These are phyloP conservation scores for Erythrocercus mccallii DNA, from an alignment of 2,113 vertebrate species.

Conservation along the genomic window DNA sequence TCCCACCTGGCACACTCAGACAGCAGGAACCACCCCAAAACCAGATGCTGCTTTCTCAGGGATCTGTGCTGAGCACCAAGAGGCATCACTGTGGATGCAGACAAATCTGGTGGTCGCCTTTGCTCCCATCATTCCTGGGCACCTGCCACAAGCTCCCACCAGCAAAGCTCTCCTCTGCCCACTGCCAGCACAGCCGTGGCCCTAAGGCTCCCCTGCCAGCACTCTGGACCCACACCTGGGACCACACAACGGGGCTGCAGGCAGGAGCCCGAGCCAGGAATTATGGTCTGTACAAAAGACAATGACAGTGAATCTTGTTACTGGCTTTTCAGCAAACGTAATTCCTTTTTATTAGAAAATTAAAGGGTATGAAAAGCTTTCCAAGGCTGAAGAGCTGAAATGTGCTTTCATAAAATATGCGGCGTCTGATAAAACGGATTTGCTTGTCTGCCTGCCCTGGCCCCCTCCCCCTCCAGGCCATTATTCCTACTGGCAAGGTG, in stretches of 20 bases:
- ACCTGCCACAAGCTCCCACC: background rate
- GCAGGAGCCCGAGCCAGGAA: conserved; percentile 54
- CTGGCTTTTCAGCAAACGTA: conserved; percentile 75
- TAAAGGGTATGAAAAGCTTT: conserved; percentile 77
- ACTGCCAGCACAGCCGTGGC: rapidly evolving
- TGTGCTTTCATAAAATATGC: conserved; percentile 75
- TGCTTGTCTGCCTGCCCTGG: conserved; percentile 41
- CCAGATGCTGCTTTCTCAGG: background rate
- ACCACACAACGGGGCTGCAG: conserved; percentile 31
- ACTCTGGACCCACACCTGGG: background rate
- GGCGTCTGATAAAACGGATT: conserved; percentile 69
- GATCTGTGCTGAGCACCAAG: background rate
- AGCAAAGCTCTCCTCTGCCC: background rate
- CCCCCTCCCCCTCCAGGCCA: conserved; percentile 5
- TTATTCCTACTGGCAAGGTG: conserved; percentile 19
- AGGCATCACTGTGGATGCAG: background rate
- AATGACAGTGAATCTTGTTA: conserved; percentile 72
- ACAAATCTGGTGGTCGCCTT: rapidly evolving
- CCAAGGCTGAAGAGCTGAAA: conserved; percentile 75
- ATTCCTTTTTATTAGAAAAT: conserved; percentile 82
- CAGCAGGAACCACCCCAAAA: background rate
- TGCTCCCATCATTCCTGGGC: rapidly evolving
- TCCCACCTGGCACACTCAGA: background rate
- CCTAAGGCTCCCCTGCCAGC: background rate
- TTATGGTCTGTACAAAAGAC: conserved; percentile 63